phyloP scores from a whole-genome alignment of 2,888 invertebrate genomes.

The Tribolium freemani region DNA sequence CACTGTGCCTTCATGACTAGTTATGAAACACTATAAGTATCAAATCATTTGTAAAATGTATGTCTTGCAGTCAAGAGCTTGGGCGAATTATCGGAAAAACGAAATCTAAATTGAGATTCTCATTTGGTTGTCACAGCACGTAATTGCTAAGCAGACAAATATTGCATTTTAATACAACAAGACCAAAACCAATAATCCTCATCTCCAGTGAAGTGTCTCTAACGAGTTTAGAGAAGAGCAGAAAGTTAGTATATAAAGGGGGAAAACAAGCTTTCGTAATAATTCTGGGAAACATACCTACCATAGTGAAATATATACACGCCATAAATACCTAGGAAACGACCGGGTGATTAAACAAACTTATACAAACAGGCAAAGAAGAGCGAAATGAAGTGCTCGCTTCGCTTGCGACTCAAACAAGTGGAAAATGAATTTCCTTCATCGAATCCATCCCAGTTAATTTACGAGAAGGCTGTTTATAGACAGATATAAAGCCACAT shows the following conservation, averaged over 20 bases:
- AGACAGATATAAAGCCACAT: slow-evolving; percentile 67
- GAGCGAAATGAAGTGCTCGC: slow-evolving; percentile 64
- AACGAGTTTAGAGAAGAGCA: slow-evolving; percentile 38
- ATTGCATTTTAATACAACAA: slow-evolving; percentile 30
- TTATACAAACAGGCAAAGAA: slow-evolving; percentile 63
- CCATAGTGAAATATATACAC: slow-evolving; percentile 52
- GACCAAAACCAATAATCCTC: slow-evolving; percentile 41
- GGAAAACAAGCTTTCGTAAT: slow-evolving; percentile 23
- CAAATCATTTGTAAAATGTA: too few relatives aligned
- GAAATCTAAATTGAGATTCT: neutral
- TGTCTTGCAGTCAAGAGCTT: too few relatives aligned
- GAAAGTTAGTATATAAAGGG: slow-evolving; percentile 38
- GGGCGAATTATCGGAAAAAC: too few relatives aligned
- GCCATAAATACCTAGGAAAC: slow-evolving; percentile 62
- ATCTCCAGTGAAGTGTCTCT: slow-evolving; percentile 28
- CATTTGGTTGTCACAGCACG: neutral
- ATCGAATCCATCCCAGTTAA: slow-evolving; percentile 68
- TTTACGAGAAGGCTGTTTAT: slow-evolving; percentile 69
- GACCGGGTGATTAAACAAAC: slow-evolving; percentile 63
- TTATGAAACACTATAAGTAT: too few relatives aligned
- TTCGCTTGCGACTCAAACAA: slow-evolving; percentile 68
- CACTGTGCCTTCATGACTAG: too few relatives aligned
- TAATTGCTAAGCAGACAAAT: neutral
- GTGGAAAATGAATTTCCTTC: slow-evolving; percentile 71
- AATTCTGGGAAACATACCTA: slow-evolving; percentile 37